phyloP scores from a whole-genome alignment of 1,140 invertebrate species.

The Ctenoplectra terminalis region DNA sequence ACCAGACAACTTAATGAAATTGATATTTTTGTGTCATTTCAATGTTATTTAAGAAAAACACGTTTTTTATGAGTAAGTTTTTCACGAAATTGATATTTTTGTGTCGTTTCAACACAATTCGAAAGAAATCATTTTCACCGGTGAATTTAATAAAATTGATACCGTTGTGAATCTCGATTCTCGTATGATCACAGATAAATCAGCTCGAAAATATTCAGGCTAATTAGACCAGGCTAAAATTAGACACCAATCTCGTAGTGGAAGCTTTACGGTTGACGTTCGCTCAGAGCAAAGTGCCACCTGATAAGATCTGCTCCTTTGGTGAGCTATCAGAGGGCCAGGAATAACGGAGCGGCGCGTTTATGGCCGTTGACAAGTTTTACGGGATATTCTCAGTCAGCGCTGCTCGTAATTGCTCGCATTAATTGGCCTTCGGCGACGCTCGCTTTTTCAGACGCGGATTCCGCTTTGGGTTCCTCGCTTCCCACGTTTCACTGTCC shows the following conservation, averaged over 20 bases:
- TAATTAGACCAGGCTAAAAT: slow-evolving; percentile 37
- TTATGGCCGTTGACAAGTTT: slow-evolving; percentile 24
- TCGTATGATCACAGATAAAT: background rate
- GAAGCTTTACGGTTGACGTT: background rate
- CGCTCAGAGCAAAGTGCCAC: slow-evolving; percentile 3
- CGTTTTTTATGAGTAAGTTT: too few relatives aligned
- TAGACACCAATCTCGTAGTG: background rate
- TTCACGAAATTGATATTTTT: too few relatives aligned
- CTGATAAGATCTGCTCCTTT: slow-evolving; percentile 34
- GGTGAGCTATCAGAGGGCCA: background rate
- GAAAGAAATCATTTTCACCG: too few relatives aligned
- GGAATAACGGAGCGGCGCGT: slow-evolving; percentile 11
- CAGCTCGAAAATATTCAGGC: background rate
- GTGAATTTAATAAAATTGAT: too few relatives aligned
- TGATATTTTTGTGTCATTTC: too few relatives aligned
- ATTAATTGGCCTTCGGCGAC: slow-evolving; percentile 6
- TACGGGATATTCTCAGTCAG: slow-evolving; percentile 17
- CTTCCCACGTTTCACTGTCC: background rate
- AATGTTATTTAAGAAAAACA: too few relatives aligned
- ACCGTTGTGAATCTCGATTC: too few relatives aligned
- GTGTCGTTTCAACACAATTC: too few relatives aligned
- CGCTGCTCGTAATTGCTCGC: slow-evolving; percentile 4
- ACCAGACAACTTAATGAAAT: too few relatives aligned
- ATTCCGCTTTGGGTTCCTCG: too few relatives aligned
- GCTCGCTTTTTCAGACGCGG: background rate